Evolutionary conservation across 2,113 vertebrate species (phyloP).

Genomic region (Antigone vipio): DNA sequence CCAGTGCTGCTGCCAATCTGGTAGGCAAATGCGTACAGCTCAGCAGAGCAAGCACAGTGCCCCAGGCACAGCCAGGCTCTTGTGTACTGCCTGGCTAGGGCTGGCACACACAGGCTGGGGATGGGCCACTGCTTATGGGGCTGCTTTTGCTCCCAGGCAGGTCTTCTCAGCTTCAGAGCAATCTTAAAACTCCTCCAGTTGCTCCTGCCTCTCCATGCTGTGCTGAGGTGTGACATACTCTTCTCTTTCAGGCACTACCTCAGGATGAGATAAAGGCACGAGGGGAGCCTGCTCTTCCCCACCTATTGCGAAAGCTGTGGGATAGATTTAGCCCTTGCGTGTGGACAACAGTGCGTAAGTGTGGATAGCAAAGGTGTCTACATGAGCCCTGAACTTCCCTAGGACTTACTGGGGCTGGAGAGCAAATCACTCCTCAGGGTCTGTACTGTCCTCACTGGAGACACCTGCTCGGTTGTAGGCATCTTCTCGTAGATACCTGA

Average conservation of each 20-base stretch:
- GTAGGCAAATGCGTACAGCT: background rate
- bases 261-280: background rate
- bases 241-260: background rate
- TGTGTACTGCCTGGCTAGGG: background rate
- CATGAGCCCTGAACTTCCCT: background rate
- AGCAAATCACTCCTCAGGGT: background rate
- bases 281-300: background rate
- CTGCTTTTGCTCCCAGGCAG: background rate
- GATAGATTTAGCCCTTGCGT: background rate
- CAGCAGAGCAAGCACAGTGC: background rate
- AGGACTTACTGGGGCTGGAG: background rate
- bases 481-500: background rate
- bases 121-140: background rate
- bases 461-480: background rate
- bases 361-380: background rate
- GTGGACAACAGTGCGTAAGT: background rate
- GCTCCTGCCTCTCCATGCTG: too few relatives aligned
- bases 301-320: background rate
- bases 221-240: background rate
- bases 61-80: background rate
- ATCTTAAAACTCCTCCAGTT: background rate
- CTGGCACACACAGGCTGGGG: background rate
- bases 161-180: background rate
- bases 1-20: background rate
- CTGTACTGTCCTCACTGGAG: background rate